phyloP scores from a whole-genome alignment of 2,888 invertebrate genomes.

The Schizaphis graminum region DNA sequence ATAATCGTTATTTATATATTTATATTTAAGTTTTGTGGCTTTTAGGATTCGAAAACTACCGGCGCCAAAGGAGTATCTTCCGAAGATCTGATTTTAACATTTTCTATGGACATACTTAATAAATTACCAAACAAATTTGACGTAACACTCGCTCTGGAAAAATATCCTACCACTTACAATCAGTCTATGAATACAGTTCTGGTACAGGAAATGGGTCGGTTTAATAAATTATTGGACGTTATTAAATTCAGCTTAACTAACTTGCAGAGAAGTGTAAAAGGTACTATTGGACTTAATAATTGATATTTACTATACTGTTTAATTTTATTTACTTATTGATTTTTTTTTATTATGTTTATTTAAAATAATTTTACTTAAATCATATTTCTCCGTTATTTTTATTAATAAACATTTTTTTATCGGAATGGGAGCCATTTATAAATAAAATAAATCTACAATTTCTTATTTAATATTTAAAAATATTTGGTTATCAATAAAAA shows the following conservation, averaged over 20 bases:
- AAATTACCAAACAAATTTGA: constrained; percentile 78
- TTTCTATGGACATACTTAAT: constrained; percentile 50
- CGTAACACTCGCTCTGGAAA: constrained; percentile 77
- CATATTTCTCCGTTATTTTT: background rate
- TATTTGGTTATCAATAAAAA: background rate
- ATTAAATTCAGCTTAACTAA: constrained; percentile 80
- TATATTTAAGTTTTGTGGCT: background rate
- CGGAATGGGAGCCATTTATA: background rate
- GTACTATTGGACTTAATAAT: constrained; percentile 74
- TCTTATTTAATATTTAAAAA: background rate
- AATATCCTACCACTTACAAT: constrained; percentile 81
- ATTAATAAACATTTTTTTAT: background rate
- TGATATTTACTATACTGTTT: background rate
- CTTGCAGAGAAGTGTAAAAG: constrained; percentile 85
- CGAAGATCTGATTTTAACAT: constrained; percentile 35
- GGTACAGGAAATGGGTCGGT: constrained; percentile 83
- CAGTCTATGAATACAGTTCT: constrained; percentile 91
- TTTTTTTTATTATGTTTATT: background rate
- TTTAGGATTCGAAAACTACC: background rate
- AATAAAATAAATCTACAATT: background rate
- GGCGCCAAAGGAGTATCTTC: constrained; percentile 10
- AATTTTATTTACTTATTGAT: background rate
- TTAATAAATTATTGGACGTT: constrained; percentile 78
- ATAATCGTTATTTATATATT: background rate
- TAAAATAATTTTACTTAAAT: background rate